phyloP scores from a whole-genome alignment of 2,797 vertebrate species.

The Denticeps clupeoides region DNA sequence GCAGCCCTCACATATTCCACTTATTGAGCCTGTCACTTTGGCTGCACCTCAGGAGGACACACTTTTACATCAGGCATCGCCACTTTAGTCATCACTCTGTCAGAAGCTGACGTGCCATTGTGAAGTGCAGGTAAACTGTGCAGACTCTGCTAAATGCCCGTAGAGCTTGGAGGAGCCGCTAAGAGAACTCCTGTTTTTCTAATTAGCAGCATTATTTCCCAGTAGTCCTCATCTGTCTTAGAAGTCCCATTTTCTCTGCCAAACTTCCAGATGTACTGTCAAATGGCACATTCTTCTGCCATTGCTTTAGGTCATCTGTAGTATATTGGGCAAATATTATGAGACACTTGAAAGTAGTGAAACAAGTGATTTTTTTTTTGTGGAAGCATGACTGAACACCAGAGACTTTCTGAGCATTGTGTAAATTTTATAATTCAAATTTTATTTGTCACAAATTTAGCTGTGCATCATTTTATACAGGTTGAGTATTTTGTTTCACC shows the following conservation, averaged over 20 bases:
- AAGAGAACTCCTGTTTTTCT: neutral
- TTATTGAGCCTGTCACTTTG: conserved; percentile 20
- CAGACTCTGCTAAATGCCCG: neutral
- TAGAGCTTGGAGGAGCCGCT: neutral
- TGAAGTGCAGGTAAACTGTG: conserved; percentile 13
- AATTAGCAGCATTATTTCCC: conserved; percentile 1
- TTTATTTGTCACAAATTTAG: too few species aligned
- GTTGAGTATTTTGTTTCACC: too few species aligned
- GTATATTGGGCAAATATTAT: too few species aligned
- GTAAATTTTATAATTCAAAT: too few species aligned
- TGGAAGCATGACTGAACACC: too few species aligned
- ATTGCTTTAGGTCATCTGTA: neutral
- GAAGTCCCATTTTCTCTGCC: neutral
- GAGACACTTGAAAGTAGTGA: too few species aligned
- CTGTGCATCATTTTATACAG: too few species aligned
- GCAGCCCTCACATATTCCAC: conserved; percentile 9
- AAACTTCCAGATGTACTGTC: neutral
- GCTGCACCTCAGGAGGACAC: conserved; percentile 3
- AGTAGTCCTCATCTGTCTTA: conserved; percentile 9
- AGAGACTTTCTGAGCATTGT: too few species aligned
- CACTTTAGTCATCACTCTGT: conserved; percentile 7
- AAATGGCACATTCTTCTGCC: conserved; percentile 1
- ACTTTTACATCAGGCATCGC: conserved; percentile 8
- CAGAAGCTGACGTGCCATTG: conserved; percentile 2
- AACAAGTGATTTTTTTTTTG: too few species aligned